Conservation (phyloP, 2,888 invertebrate genomes). For the Drosophila hamatofila region DNA sequence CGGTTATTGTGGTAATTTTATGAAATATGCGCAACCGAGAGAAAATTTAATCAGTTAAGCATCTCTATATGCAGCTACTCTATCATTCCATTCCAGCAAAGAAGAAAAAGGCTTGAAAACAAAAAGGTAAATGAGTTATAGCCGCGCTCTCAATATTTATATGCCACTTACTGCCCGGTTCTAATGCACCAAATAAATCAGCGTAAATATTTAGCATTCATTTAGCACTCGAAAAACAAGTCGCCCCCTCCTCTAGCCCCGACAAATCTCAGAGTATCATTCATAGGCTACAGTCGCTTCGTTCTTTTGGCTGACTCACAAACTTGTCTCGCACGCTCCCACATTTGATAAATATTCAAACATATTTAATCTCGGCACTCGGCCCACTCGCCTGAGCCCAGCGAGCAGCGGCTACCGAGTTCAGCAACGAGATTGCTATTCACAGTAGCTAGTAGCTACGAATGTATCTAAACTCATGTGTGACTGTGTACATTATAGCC, state of each 20-base stretch:
- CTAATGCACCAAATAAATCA: constrained; percentile 77
- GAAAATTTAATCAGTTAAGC: constrained; percentile 48
- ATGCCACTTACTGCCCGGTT: constrained; percentile 62
- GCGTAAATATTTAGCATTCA: constrained; percentile 74
- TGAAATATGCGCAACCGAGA: constrained; percentile 32
- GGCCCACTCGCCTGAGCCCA: constrained; percentile 42
- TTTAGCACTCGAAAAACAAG: constrained; percentile 63
- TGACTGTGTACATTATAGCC: constrained; percentile 37
- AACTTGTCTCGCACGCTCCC: constrained; percentile 77
- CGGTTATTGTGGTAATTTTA: constrained; percentile 68
- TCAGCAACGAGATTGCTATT: constrained; percentile 57
- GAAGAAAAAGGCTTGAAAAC: neutral
- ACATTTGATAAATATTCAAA: constrained; percentile 78
- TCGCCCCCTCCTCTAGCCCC: neutral
- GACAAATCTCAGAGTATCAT: neutral
- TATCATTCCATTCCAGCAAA: constrained; percentile 6
- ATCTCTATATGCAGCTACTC: constrained; percentile 44
- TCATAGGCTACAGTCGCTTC: constrained; percentile 35
- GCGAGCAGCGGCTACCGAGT: constrained; percentile 66
- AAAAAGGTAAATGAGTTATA: constrained; percentile 45
- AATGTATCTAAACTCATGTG: constrained; percentile 41
- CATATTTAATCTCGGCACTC: constrained; percentile 65
- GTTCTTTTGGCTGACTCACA: constrained; percentile 61
- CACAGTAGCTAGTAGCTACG: constrained; percentile 21
- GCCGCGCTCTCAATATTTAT: constrained; percentile 65